A percentile compares a stretch with the other conserved stretches of the same genome.
phyloP scores from a whole-genome alignment of 2,113 vertebrate species.

The Urocolius indicus region DNA sequence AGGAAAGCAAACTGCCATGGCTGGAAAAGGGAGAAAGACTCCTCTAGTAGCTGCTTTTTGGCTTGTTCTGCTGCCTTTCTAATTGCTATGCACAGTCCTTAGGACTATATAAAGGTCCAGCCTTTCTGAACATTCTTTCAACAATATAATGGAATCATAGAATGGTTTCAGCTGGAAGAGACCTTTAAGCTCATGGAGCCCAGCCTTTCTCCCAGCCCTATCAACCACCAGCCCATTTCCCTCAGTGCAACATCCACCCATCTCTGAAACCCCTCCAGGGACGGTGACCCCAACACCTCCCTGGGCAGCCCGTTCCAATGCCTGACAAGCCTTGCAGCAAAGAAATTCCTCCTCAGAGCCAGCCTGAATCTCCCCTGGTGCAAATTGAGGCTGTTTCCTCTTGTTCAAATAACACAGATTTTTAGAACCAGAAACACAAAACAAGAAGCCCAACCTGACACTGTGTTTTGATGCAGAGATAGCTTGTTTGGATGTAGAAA shows the following conservation, averaged over 20 bases:
- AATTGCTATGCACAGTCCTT: background rate
- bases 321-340: too few species aligned
- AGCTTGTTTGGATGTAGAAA: background rate
- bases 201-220: too few species aligned
- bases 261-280: too few species aligned
- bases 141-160: background rate
- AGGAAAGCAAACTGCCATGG: background rate
- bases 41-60: background rate
- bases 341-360: too few species aligned
- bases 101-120: background rate
- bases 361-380: too few species aligned
- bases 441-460: background rate
- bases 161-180: too few species aligned
- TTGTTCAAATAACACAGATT: background rate
- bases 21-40: background rate
- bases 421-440: background rate
- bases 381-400: too few species aligned
- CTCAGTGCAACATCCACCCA: too few species aligned
- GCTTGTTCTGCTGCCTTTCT: background rate
- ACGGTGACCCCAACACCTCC: too few species aligned
- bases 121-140: background rate
- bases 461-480: background rate
- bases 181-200: too few species aligned
- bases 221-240: too few species aligned
- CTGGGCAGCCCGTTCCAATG: too few species aligned